Evolutionary conservation across 2,797 vertebrate species (phyloP).

Genomic region (Epinephelus awoara): DNA sequence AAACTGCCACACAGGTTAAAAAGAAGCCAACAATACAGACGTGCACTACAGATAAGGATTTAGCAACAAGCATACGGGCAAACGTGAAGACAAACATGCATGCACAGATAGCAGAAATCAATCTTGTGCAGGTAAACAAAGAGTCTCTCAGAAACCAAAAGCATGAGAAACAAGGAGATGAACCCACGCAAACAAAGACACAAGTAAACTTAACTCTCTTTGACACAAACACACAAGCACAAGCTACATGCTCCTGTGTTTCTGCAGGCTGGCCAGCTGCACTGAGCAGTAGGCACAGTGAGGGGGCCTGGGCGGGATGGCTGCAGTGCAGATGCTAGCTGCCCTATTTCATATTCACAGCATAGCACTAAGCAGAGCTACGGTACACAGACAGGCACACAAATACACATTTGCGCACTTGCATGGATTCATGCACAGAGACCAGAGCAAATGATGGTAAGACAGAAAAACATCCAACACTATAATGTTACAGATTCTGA

Average conservation of each 20-base stretch:
- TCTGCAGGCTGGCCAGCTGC: conserved; percentile 57
- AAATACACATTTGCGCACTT: conserved; percentile 15
- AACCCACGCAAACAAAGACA: conserved; percentile 35
- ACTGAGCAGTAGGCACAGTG: conserved; percentile 52
- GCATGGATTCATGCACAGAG: conserved; percentile 25
- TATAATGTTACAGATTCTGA: not conserved
- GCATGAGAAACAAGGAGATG: conserved; percentile 27
- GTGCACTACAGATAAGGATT: not conserved
- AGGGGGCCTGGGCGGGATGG: conserved; percentile 61
- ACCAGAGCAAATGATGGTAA: conserved; percentile 34
- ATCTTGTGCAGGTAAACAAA: conserved; percentile 29
- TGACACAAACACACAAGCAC: conserved; percentile 1
- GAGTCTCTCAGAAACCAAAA: conserved; percentile 20
- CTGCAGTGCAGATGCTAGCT: conserved; percentile 84
- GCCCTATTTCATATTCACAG: conserved; percentile 86
- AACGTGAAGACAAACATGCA: conserved; percentile 13
- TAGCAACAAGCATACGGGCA: not conserved
- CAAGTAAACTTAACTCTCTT: conserved; percentile 14
- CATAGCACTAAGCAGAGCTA: conserved; percentile 64
- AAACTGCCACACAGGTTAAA: not conserved
- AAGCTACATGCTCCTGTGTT: conserved; percentile 13
- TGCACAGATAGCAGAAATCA: conserved; percentile 4
- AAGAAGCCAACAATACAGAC: not conserved
- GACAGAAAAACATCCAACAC: not conserved
- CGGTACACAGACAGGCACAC: conserved; percentile 53